Evolutionary conservation across 2,888 invertebrate species (phyloP).

Genomic region (Caenorhabditis afra): DNA sequence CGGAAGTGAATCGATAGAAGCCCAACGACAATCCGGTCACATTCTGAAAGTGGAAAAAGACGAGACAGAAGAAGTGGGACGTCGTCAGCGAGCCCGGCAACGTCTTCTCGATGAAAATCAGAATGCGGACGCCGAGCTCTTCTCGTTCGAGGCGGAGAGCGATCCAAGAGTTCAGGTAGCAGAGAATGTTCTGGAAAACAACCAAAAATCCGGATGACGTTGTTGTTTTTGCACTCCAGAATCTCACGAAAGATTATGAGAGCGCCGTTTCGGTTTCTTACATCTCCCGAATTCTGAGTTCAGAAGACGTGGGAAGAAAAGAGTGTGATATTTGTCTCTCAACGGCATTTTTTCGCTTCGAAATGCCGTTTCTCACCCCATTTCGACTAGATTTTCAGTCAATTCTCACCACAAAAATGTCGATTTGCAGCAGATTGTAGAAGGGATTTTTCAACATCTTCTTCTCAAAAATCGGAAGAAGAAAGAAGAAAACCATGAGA

Average conservation of each 20-base stretch:
- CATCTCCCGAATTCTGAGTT: too few relatives aligned
- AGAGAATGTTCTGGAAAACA: conserved; percentile 44
- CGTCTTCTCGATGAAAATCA: neutral
- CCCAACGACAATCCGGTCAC: conserved; percentile 35
- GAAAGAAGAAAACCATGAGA: conserved; percentile 38
- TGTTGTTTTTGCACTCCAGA: too few relatives aligned
- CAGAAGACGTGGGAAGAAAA: too few relatives aligned
- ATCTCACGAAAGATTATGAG: too few relatives aligned
- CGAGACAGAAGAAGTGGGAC: conserved; percentile 5
- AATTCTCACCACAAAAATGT: conserved; percentile 41
- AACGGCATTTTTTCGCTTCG: too few relatives aligned
- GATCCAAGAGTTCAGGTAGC: conserved; percentile 46
- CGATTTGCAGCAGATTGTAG: conserved; percentile 35
- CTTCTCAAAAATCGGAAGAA: conserved; percentile 12
- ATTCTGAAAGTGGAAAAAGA: conserved; percentile 52
- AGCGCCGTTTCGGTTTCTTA: too few relatives aligned
- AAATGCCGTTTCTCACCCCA: too few relatives aligned
- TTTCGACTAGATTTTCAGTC: too few relatives aligned
- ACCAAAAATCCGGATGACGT: too few relatives aligned
- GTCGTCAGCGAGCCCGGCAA: conserved; percentile 7
- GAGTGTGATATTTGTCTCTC: too few relatives aligned
- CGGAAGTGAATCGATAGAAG: conserved; percentile 21
- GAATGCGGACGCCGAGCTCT: neutral
- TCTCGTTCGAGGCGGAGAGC: conserved; percentile 20
- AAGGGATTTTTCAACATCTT: conserved; percentile 34